phyloP scores from a whole-genome alignment of 2,888 invertebrate species.

The Pammene aurita region DNA sequence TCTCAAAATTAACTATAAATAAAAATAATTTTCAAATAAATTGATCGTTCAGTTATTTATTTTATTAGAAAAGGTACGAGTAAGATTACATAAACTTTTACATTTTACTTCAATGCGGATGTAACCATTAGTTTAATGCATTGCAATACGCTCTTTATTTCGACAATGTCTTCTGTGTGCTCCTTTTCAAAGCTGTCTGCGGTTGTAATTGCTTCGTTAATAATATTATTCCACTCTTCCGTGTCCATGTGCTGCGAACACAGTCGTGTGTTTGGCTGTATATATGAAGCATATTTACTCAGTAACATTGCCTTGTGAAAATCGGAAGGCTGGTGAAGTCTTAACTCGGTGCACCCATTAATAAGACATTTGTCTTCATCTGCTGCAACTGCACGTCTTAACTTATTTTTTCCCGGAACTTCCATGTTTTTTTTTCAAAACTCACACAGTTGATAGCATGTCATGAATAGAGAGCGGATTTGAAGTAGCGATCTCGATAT shows the following conservation, averaged over 20 bases:
- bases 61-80: constrained; percentile 11
- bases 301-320: too few relatives aligned
- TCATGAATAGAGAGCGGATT: too few relatives aligned
- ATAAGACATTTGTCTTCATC: too few relatives aligned
- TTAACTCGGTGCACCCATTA: too few relatives aligned
- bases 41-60: constrained; percentile 11
- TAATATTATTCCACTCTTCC: constrained; percentile 24
- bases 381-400: too few relatives aligned
- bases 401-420: too few relatives aligned
- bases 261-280: constrained; percentile 12
- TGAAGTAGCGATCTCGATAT: too few relatives aligned
- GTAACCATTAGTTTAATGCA: too few relatives aligned
- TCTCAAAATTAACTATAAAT: constrained; percentile 14
- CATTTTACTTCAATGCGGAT: constrained; percentile 16
- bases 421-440: constrained; percentile 14
- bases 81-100: constrained; percentile 8
- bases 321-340: too few relatives aligned
- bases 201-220: constrained; percentile 13
- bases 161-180: too few relatives aligned
- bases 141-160: too few relatives aligned
- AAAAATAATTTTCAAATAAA: constrained; percentile 9
- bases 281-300: constrained; percentile 11
- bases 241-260: constrained; percentile 25
- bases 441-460: constrained; percentile 5
- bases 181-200: too few relatives aligned